Base-by-base conservation (phyloP, 2,797 vertebrate species). In the Rhinatrema bivittatum region DNA sequence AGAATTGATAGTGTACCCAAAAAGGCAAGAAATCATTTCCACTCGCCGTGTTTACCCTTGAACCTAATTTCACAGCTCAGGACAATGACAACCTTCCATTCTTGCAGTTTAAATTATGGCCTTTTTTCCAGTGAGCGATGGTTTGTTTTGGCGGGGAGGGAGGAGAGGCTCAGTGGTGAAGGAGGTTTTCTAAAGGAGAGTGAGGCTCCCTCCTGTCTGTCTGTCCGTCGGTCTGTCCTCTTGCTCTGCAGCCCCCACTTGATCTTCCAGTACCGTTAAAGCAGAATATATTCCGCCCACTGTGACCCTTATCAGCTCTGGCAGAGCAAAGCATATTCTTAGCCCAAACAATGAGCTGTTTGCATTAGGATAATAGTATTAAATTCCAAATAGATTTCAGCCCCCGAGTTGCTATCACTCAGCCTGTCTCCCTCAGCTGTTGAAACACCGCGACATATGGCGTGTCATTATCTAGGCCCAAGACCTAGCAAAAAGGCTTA, bases 301-400 rank as follows among this genome's bases (percentile, higher is more conserved):
- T 20, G 13, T 46, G 49, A 63, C 68, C 48, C n/a, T 39, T 46
- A 31, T 50, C 67, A 46, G 18, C 68, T 64, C 56, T 61, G 39
- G 56, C 43, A 24, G 28, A 0, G 1, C 41, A 24, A n/a, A 20
- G 52, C 36, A 36, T 67, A 70, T 75, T 76, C 70, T 72, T 45
- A 42, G 68, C 74, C 65, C 44, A 28, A 68, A 80, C 74, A 81
- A 78, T 62, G 70, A 60, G 70, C 38, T 29, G 38, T 68, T 52
- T 53, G 71, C 74, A 64, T 75, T 61, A 55, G 78, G 74, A 76
- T 79, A 78, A 86, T 79, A 62, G 77, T 51, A 60, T 78, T 74
- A 81, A 65, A 81, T 65, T 79, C 76, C 69, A 70, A 81, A 81
- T 44, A 68, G 72, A 68, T 70, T 60, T 68, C 35, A 52, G 72